A percentile compares a stretch with the other conserved stretches of the same genome.
phyloP scores from a whole-genome alignment of 2,888 invertebrate genomes.

The Acanthosepion esculentum region DNA sequence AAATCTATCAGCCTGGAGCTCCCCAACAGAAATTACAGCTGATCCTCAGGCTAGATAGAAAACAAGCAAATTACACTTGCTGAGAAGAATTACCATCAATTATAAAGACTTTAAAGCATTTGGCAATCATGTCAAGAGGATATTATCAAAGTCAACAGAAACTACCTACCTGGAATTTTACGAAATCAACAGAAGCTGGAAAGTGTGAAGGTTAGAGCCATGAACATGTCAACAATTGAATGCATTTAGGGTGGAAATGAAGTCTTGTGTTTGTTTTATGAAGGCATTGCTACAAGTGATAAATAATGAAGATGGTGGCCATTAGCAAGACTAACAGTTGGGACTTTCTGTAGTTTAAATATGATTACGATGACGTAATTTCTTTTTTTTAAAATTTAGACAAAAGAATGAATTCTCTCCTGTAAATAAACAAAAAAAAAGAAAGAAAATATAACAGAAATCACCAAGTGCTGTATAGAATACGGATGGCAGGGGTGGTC shows the following conservation, averaged over 20 bases:
- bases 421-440: neutral
- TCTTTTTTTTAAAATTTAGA: neutral
- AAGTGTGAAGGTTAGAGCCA: slow-evolving; percentile 13
- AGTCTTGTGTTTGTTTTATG: neutral
- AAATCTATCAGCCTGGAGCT: neutral
- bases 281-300: neutral
- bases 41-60: neutral
- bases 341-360: too few relatives aligned
- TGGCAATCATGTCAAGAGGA: neutral
- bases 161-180: neutral
- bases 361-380: neutral
- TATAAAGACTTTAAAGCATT: neutral
- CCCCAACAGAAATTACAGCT: neutral
- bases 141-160: neutral
- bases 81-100: neutral
- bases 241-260: neutral
- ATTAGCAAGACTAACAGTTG: neutral
- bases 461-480: neutral
- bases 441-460: neutral
- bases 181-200: neutral
- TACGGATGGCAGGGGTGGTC: neutral
- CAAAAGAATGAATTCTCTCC: slow-evolving; percentile 7
- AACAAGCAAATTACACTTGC: neutral
- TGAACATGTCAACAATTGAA: neutral
- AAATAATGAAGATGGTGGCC: neutral